A percentile compares a stretch with the other conserved stretches of the same genome.
phyloP scores from a whole-genome alignment of 2,113 vertebrate genomes.

The Anarrhichthys ocellatus region DNA sequence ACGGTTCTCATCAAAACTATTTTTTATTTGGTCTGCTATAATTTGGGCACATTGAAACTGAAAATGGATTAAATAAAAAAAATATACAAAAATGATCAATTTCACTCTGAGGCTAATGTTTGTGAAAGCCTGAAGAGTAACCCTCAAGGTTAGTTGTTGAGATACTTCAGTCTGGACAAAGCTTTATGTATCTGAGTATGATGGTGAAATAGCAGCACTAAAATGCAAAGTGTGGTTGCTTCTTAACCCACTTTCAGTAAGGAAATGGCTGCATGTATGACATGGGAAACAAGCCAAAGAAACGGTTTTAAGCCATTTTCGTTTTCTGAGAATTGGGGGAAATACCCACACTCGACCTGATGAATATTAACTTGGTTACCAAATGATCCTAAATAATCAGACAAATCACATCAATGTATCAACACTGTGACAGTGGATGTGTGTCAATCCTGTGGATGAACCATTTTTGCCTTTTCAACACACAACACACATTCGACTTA shows the following conservation, averaged over 20 bases:
- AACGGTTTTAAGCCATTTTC: not conserved
- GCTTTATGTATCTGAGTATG: too few species aligned
- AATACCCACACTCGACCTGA: not conserved
- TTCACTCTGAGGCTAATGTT: not conserved
- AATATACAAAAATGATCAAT: not conserved
- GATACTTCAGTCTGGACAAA: not conserved
- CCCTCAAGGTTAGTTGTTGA: not conserved
- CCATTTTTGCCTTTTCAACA: not conserved
- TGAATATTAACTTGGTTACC: not conserved
- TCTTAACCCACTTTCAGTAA: not conserved
- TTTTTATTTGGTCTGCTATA: not conserved
- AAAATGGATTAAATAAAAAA: not conserved
- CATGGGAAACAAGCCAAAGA: not conserved
- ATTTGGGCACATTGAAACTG: not conserved
- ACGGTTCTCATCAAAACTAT: not conserved
- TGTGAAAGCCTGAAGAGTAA: not conserved
- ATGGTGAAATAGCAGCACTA: not conserved
- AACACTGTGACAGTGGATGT: too few species aligned
- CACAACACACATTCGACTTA: not conserved
- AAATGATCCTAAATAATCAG: not conserved
- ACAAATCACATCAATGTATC: not conserved
- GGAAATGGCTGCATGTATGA: constrained; percentile 2
- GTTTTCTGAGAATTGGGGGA: not conserved
- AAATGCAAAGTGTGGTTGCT: not conserved
- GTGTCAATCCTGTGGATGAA: not conserved